These are phyloP conservation scores for Nycticorax nycticorax DNA, from an alignment of 2,113 vertebrate species.

Conservation along the genomic window DNA sequence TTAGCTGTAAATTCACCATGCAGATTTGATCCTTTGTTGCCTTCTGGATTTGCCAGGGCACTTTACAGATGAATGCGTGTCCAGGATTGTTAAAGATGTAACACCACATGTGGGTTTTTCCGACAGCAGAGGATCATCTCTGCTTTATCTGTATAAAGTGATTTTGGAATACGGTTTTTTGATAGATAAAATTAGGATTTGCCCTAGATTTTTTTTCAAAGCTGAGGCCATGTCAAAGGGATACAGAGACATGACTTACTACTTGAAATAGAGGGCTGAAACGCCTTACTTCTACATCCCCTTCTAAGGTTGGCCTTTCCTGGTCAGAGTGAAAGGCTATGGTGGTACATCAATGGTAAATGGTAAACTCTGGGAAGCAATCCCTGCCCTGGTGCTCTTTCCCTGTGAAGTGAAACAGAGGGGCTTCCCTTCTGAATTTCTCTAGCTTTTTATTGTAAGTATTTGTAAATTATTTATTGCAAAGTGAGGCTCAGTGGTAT, in stretches of 20 bases:
- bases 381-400: neutral
- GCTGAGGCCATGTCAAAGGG: neutral
- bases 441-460: neutral
- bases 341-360: neutral
- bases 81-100: neutral
- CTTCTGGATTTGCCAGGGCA: neutral
- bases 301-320: neutral
- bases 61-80: neutral
- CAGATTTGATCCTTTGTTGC: constrained; percentile 1
- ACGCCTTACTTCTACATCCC: neutral
- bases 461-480: constrained; percentile 25
- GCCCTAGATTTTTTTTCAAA: constrained; percentile 24
- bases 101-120: neutral
- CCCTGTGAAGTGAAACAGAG: neutral
- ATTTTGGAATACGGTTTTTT: neutral
- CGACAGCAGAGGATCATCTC: neutral
- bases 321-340: neutral
- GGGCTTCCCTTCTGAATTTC: neutral
- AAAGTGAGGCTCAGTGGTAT: neutral
- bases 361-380: neutral
- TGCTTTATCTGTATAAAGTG: constrained; percentile 21
- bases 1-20: constrained; percentile 24
- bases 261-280: neutral
- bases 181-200: constrained; percentile 23
- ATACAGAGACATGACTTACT: neutral